Percentiles rank a stretch among this genome's conserved stretches.
These are phyloP conservation scores for Delphinapterus leucas DNA, from an alignment of 2,113 vertebrate genomes.

Conservation along the genomic window DNA sequence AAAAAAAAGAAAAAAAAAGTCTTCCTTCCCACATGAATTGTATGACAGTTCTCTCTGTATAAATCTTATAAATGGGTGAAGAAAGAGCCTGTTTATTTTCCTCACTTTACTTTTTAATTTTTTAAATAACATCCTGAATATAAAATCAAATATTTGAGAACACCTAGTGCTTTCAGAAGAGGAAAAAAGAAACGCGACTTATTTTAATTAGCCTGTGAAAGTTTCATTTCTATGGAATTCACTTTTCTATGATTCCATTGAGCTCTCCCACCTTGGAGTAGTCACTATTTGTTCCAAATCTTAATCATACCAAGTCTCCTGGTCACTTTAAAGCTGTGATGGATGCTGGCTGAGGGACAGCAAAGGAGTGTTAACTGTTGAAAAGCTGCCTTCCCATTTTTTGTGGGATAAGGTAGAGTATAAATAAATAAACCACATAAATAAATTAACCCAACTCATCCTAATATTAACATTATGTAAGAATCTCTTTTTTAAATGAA, in stretches of 20 bases:
- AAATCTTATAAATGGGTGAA: not conserved
- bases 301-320: not conserved
- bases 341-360: not conserved
- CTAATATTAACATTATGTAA: not conserved
- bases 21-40: not conserved
- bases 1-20: not conserved
- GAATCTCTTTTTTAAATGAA: not conserved
- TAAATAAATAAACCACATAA: not conserved
- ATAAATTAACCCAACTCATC: not conserved
- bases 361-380: not conserved
- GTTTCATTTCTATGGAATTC: not conserved
- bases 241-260: not conserved
- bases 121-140: constrained; percentile 10
- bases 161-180: not conserved
- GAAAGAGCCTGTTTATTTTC: constrained; percentile 5
- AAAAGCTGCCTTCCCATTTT: not conserved
- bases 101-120: not conserved
- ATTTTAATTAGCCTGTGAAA: not conserved
- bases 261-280: not conserved
- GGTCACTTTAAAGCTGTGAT: not conserved
- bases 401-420: not conserved
- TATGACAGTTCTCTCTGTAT: not conserved
- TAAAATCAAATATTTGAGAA: constrained; percentile 34
- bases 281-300: not conserved
- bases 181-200: not conserved